Evolutionary conservation across 2,113 vertebrate genomes (phyloP), one percentile per base, ranked within the genome.

Genomic region (Proterorhinus semilunaris): DNA sequence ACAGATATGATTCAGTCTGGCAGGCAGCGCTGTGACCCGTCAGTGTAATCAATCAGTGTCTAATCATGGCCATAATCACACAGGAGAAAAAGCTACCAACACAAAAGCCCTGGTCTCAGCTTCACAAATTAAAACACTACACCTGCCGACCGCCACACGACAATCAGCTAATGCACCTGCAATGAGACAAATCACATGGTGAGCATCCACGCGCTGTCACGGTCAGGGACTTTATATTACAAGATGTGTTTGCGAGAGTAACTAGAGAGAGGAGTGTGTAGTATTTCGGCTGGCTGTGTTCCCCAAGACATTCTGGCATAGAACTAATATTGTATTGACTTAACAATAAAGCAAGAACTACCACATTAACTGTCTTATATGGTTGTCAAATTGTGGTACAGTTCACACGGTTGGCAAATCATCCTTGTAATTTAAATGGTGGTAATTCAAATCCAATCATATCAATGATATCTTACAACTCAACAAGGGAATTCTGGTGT

Each of bases 31-130:
- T 82, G 77, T 49, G 58, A 55, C 66, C 69, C 75, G 79, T 87
- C 83, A 84, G 72, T 50, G 71, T 76, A 76, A 86, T 88, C 86
- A 85, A 86, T 88, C 85, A 85, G 64, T 51, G 42, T 83, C 71
- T 81, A 84, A 88, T 78, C 79, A 68, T 5, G 72, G 68, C 13
- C 69, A 62, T 79, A 86, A 86, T 85, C 70, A 58, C 62, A 75
- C 62, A 17, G 6, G 0, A 55, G 42, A 73, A 82, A 82, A 85
- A 81, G 27, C 64, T 75, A 78, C 74, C 69, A 62, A 9, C 52
- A 43, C 43, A 55, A 27, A 62, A 15, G 43, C 46, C 17, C n/a
- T 21, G 78, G 16, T 12, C 5, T 1, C 12, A 17, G 52, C 52
- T 59, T 12, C 13, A n/a, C 12, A 43, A 61, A 61, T 61, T 13